These are phyloP conservation scores for Zeugodacus cucurbitae DNA, from an alignment of 1,140 invertebrate species.

Conservation along the genomic window DNA sequence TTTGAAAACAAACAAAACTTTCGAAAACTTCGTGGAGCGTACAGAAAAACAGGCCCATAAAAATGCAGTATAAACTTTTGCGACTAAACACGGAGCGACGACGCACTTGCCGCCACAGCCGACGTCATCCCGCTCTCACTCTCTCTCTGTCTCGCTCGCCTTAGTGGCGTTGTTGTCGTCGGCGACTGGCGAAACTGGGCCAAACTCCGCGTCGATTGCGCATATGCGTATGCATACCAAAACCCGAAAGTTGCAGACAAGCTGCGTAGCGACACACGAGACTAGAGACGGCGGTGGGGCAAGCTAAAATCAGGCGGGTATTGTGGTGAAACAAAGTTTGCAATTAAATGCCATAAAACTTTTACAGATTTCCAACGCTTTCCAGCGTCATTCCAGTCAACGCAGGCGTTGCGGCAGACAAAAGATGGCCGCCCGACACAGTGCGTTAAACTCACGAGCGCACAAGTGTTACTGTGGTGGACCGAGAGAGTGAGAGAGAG, in stretches of 20 bases:
- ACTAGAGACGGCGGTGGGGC: background rate
- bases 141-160: too few relatives aligned
- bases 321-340: slow-evolving; percentile 39
- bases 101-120: background rate
- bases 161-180: background rate
- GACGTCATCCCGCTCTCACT: background rate
- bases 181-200: slow-evolving; percentile 41
- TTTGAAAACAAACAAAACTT: slow-evolving; percentile 45
- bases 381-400: slow-evolving; percentile 14
- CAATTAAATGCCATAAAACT: slow-evolving; percentile 45
- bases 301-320: slow-evolving; percentile 21
- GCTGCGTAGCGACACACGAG: background rate
- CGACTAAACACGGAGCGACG: slow-evolving; percentile 40
- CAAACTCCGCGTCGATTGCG: slow-evolving; percentile 42
- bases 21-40: slow-evolving; percentile 12
- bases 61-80: slow-evolving; percentile 44
- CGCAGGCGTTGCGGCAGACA: background rate
- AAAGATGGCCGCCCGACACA: background rate
- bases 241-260: background rate
- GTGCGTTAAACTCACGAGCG: background rate
- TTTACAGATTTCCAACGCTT: slow-evolving; percentile 28
- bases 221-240: slow-evolving; percentile 41
- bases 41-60: slow-evolving; percentile 44
- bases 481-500: background rate
- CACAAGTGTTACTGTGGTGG: background rate